Evolutionary conservation across 2,888 invertebrate species (phyloP).

Genomic region (Leptopterna dolabrata): DNA sequence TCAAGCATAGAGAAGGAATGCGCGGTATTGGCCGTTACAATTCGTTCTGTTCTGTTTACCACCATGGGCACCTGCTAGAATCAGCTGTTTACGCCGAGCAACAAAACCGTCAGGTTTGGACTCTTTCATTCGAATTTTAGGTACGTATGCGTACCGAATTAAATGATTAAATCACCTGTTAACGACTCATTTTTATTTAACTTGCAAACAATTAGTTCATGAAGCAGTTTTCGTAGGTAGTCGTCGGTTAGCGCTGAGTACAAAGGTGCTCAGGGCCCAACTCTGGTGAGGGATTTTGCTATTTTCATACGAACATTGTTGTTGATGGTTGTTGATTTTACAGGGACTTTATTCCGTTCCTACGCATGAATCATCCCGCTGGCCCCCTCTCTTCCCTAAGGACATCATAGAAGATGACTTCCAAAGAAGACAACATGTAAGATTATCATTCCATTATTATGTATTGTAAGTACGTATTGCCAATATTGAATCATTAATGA

Average conservation of each 20-base stretch:
- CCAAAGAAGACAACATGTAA: not conserved
- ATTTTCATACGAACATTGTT: not conserved
- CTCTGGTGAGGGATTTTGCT: not conserved
- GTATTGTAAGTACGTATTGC: too few relatives aligned
- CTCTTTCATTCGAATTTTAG: not conserved
- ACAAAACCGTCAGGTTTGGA: not conserved
- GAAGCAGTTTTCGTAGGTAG: not conserved
- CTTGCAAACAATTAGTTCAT: not conserved
- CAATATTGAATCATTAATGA: too few relatives aligned
- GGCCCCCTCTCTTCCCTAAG: not conserved
- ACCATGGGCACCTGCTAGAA: not conserved
- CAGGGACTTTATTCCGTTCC: not conserved
- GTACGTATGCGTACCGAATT: not conserved
- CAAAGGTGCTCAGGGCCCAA: too few relatives aligned
- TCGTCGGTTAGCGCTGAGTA: too few relatives aligned
- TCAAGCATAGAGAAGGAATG: too few relatives aligned
- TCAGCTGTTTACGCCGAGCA: not conserved
- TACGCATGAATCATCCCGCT: not conserved
- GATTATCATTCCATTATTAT: not conserved
- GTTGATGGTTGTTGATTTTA: not conserved
- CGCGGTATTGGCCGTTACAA: too few relatives aligned
- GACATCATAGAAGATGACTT: constrained; percentile 14
- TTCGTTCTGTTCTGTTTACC: not conserved
- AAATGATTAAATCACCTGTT: not conserved
- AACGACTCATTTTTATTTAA: not conserved